Evolutionary conservation across 2,888 invertebrate genomes (phyloP).

Genomic region (Graphium colonna): DNA sequence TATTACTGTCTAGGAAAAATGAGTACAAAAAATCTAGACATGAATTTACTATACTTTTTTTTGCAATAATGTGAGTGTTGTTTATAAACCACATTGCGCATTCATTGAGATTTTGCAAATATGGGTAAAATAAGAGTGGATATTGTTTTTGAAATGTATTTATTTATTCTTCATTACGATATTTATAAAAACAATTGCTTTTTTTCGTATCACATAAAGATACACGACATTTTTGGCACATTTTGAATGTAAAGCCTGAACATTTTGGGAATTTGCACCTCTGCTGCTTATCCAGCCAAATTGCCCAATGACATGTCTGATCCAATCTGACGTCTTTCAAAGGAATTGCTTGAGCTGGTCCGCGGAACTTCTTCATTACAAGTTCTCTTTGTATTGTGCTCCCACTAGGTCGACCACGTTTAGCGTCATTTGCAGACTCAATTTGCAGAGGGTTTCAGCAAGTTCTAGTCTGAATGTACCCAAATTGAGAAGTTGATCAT

Average conservation of each 20-base stretch:
- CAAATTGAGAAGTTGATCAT: constrained; percentile 38
- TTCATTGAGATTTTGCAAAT: constrained; percentile 35
- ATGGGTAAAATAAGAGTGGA: constrained; percentile 36
- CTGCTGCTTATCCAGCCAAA: constrained; percentile 31
- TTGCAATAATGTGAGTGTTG: constrained; percentile 35
- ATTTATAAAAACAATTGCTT: constrained; percentile 41
- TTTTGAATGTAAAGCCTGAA: constrained; percentile 36
- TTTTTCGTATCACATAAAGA: constrained; percentile 41
- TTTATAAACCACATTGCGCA: constrained; percentile 38
- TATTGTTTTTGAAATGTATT: constrained; percentile 35
- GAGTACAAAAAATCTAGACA: constrained; percentile 35
- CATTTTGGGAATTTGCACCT: constrained; percentile 36
- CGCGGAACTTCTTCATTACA: constrained; percentile 37
- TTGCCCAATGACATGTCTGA: constrained; percentile 32
- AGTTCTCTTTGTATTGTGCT: constrained; percentile 36
- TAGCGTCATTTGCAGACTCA: constrained; percentile 37
- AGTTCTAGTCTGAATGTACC: constrained; percentile 39
- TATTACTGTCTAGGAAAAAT: constrained; percentile 35
- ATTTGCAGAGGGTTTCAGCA: constrained; percentile 38
- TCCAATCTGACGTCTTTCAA: constrained; percentile 32
- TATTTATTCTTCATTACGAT: constrained; percentile 37
- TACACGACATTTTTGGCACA: constrained; percentile 41
- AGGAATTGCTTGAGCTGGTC: constrained; percentile 37
- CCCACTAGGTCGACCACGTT: constrained; percentile 38
- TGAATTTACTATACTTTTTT: constrained; percentile 33